phyloP scores from a whole-genome alignment of 2,113 vertebrate species.

The Myodes glareolus region DNA sequence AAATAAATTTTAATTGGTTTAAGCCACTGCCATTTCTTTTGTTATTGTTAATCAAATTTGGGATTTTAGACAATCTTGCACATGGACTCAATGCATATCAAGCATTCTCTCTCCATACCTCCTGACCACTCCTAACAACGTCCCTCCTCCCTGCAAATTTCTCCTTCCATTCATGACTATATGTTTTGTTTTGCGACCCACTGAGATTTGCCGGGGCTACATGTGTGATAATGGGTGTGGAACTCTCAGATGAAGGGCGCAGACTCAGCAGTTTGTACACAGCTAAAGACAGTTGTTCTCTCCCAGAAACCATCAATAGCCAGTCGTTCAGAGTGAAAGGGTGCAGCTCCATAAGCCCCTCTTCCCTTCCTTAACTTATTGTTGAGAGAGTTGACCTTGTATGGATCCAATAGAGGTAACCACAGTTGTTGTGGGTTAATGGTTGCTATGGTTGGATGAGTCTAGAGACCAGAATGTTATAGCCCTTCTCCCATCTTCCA shows the following conservation, averaged over 20 bases:
- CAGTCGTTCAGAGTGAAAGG: neutral
- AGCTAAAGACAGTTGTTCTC: neutral
- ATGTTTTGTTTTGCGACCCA: neutral
- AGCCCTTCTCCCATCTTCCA: neutral
- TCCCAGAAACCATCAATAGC: neutral
- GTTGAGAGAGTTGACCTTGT: neutral
- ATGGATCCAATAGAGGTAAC: neutral
- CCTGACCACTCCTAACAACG: neutral
- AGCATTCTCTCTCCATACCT: neutral
- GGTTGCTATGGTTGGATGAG: neutral
- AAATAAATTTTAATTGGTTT: neutral
- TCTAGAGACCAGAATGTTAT: neutral
- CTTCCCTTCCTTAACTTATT: neutral
- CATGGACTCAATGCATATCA: neutral
- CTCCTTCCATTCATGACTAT: neutral
- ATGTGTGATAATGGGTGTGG: neutral
- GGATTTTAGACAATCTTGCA: neutral
- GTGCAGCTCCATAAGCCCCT: neutral
- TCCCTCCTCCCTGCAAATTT: neutral
- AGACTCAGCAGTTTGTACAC: neutral
- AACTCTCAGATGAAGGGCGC: neutral
- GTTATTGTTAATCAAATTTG: neutral
- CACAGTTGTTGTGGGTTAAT: neutral
- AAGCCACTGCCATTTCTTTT: neutral
- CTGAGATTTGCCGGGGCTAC: neutral